Evolutionary conservation across 2,888 invertebrate species (phyloP).

Genomic region (Drosophila paracracens): DNA sequence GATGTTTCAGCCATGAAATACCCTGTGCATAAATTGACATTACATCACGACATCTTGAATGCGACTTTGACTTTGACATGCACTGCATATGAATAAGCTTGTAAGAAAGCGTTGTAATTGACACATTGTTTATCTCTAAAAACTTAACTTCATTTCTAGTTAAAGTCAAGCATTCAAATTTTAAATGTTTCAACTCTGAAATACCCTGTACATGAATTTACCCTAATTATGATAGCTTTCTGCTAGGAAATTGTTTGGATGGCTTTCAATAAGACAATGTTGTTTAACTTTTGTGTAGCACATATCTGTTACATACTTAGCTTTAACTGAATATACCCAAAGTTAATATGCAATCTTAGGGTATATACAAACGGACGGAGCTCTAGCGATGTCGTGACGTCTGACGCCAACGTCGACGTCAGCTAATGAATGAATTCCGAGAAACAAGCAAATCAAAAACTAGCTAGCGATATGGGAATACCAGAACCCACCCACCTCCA

Average conservation of each 20-base stretch:
- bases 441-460: conserved; percentile 46
- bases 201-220: not conserved
- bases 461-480: conserved; percentile 42
- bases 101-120: not conserved
- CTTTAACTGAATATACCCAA: not conserved
- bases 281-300: not conserved
- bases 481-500: not conserved
- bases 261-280: not conserved
- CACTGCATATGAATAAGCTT: conserved; percentile 1
- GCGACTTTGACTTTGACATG: not conserved
- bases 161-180: not conserved
- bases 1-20: not conserved
- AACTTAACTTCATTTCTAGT: not conserved
- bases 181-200: not conserved
- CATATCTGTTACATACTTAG: too few species aligned
- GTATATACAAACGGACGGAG: conserved; percentile 36
- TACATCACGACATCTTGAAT: conserved; percentile 1
- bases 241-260: not conserved
- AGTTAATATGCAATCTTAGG: not conserved
- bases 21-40: not conserved
- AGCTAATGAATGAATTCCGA: conserved; percentile 65
- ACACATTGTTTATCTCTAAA: not conserved
- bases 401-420: conserved; percentile 54
- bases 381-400: conserved; percentile 55
- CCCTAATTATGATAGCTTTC: fast-evolving